phyloP scores from a whole-genome alignment of 2,113 vertebrate genomes.

The Malurus melanocephalus region DNA sequence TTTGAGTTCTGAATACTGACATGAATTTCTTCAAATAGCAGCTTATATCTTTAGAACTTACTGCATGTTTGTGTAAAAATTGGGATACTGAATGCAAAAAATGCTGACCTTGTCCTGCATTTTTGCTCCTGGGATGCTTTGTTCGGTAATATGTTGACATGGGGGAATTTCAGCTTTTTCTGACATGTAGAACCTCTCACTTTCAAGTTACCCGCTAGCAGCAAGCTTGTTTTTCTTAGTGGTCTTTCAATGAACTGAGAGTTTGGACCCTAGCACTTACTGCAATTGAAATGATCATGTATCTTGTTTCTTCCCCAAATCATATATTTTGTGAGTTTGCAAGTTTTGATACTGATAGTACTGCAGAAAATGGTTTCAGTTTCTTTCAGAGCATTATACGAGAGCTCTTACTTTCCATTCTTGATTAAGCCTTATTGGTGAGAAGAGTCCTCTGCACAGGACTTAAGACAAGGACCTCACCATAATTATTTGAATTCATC shows the following conservation, averaged over 20 bases:
- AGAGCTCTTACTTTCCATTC: neutral
- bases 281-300: neutral
- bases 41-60: neutral
- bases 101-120: rapidly evolving
- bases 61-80: neutral
- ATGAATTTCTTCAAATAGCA: neutral
- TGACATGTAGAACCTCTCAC: neutral
- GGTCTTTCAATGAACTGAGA: neutral
- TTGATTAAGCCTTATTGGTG: neutral
- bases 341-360: neutral
- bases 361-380: neutral
- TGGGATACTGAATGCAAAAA: neutral
- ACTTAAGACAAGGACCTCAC: neutral
- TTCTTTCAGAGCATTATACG: neutral
- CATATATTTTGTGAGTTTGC: neutral
- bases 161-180: neutral
- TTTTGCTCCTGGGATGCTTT: neutral
- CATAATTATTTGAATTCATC: neutral
- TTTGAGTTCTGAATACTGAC: neutral
- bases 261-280: neutral
- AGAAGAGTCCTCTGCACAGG: neutral
- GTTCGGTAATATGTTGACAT: rapidly evolving
- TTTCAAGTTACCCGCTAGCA: neutral
- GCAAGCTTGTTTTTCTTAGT: neutral
- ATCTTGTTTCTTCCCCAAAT: neutral